These are phyloP conservation scores for Eupsilia transversa DNA, from an alignment of 2,888 invertebrate genomes.

Conservation along the genomic window DNA sequence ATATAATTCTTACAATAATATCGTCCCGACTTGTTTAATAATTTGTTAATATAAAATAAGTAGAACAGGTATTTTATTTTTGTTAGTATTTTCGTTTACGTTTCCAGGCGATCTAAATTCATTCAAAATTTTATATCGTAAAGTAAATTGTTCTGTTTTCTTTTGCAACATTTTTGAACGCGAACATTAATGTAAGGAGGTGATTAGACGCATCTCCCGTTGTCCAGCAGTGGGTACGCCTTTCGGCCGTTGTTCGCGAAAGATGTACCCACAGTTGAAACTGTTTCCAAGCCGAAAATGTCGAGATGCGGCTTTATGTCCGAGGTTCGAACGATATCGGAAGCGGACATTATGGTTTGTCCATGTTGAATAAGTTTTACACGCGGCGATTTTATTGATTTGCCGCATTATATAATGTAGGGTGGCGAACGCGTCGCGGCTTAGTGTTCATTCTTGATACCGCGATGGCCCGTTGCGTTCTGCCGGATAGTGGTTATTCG, in stretches of 20 bases:
- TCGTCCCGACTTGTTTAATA: conserved; percentile 89
- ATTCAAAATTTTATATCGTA: conserved; percentile 77
- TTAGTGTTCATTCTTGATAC: conserved; percentile 59
- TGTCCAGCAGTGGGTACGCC: conserved; percentile 67
- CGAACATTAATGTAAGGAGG: conserved; percentile 69
- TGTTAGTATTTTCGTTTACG: conserved; percentile 85
- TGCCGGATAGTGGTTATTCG: conserved; percentile 74
- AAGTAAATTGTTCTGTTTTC: conserved; percentile 76
- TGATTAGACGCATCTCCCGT: conserved; percentile 62
- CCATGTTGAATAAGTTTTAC: conserved; percentile 83
- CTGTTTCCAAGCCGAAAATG: conserved; percentile 56
- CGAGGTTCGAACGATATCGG: conserved; percentile 69
- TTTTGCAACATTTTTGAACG: conserved; percentile 74
- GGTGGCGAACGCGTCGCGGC: conserved; percentile 71
- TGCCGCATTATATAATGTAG: conserved; percentile 85
- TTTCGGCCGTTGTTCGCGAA: conserved; percentile 62
- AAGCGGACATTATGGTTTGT: conserved; percentile 83
- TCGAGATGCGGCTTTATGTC: conserved; percentile 69
- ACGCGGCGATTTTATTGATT: conserved; percentile 90
- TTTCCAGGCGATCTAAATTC: conserved; percentile 81
- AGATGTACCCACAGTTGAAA: conserved; percentile 63
- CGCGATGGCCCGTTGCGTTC: conserved; percentile 58
- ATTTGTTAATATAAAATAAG: conserved; percentile 87
- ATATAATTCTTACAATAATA: conserved; percentile 91
- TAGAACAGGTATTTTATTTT: conserved; percentile 86